Evolutionary conservation across 2,113 vertebrate species (phyloP).

Genomic region (Mola mola): DNA sequence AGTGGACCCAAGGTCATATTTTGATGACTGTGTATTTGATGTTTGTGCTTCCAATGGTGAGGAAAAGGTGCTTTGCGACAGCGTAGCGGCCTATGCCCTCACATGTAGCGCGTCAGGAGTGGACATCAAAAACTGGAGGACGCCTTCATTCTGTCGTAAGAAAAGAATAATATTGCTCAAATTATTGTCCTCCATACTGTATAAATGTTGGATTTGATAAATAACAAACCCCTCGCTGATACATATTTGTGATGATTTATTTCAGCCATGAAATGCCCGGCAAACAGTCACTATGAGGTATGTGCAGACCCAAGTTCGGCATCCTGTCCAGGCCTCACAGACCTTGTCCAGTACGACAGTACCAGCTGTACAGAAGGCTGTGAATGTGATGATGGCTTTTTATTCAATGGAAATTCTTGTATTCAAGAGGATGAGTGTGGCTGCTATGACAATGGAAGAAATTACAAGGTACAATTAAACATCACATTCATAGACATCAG

Average conservation of each 20-base stretch:
- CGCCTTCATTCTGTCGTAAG: constrained; percentile 79
- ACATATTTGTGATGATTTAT: neutral
- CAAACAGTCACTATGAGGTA: constrained; percentile 82
- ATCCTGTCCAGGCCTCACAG: constrained; percentile 70
- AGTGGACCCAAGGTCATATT: constrained; percentile 71
- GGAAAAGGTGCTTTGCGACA: constrained; percentile 71
- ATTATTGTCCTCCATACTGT: neutral
- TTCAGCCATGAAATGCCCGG: constrained; percentile 79
- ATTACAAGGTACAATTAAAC: constrained; percentile 77
- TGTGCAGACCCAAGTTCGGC: constrained; percentile 77
- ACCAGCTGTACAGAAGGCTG: constrained; percentile 85
- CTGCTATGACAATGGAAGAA: constrained; percentile 80
- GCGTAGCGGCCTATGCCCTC: constrained; percentile 72
- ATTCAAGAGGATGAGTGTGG: constrained; percentile 77
- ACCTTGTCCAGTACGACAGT: constrained; percentile 55
- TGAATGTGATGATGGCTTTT: constrained; percentile 76
- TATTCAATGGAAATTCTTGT: constrained; percentile 76
- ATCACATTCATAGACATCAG: no score
- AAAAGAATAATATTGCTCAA: constrained; percentile 10
- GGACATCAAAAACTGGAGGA: constrained; percentile 75
- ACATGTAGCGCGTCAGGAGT: constrained; percentile 70
- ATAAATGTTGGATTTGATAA: neutral
- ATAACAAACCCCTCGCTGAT: neutral
- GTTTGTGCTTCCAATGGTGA: constrained; percentile 72
- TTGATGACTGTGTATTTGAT: constrained; percentile 78